Base-by-base conservation (phyloP, 2,888 invertebrate genomes). In the Drosophila niveifrons region DNA sequence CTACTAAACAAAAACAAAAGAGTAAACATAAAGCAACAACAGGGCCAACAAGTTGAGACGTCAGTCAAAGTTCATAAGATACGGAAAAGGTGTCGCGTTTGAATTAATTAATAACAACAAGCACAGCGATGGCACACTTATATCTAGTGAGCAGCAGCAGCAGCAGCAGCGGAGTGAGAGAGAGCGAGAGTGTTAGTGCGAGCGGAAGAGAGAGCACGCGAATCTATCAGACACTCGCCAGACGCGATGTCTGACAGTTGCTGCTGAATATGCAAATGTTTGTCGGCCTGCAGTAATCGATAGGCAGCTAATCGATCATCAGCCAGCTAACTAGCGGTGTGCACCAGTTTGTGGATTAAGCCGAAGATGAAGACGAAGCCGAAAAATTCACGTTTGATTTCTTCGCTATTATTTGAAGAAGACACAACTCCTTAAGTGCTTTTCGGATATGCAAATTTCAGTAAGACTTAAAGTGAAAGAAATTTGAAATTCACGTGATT, bases 41-140 rank as follows among this genome's bases (percentile, higher is more conserved):
- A 58, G 52, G 43, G 58, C 58, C 62, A 73, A 69, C 58, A 57
- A 69, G 64, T 71, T 71, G 71, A 65, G 63, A 47, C 57, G 48
- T 68, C 75, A 44, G 74, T 76, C 78, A 75, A 72, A 75, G 75
- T 78, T 78, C 68, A 66, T 51, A 63, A 59, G 57, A 62, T 51
- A 64, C 75, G 62, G 70, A 73, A 80, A 77, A 87, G 79, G 72
- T 84, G 87, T 82, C 78, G 70, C 67, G 56, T 57, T 83, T 85
- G 86, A 85, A 78, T 85, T 88, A 76, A 88, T 88, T 72, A 85
- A 72, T 56, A 78, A 59, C 53, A 69, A 44, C 15, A 65, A 59
- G 53, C 66, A 29, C 29, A 53, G 28, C 43, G 43, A 62, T 72
- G 73, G 75, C 82, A 78, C 72, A 72, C 75, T 80, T 81, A 69